Evolutionary conservation across 2,888 invertebrate genomes (phyloP), one percentile per base, ranked within the genome.

Genomic region (Podabrus alpinus): DNA sequence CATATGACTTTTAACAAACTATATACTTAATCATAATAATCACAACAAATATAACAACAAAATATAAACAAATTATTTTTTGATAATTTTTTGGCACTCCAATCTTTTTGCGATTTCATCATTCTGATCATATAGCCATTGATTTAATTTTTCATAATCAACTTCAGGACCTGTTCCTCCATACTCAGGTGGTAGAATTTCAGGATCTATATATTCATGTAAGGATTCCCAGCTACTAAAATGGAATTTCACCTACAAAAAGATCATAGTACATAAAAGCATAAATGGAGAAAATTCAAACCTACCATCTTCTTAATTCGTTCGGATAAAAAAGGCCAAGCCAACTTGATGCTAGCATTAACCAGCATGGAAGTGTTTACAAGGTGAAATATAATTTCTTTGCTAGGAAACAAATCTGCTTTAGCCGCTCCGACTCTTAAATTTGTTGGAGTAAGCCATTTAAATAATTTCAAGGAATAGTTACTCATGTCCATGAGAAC

Each of bases 101-200:
- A 85, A 82, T 69, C 80, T 84, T 25, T 84, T 77, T 10, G 71
- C 76, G 70, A 86, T 81, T 71, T 81, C 76, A 13, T 78, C 77
- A 67, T 81, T 80, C 73, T 82, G 79, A 7, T 81, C 80, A 19
- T 82, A 79, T 16, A 86, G 72, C 25, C 80, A 68, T 25, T 79
- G 74, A 29, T 82, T 82, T 64, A 81, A 75, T 66, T 81, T 75
- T 2, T 80, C 71, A 45, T 81, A 82, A 66, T 80, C 74, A 19
- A 81, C 69, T 69, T 83, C 81, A 61, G 84, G 78, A 15, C 79
- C 75, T 1, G 84, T 85, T 0, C 94, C 94, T 0, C 93, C 93
- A 81, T 93, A 94, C 78, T 86, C 88, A 79, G 86, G 86, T 10
- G 91, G 90, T 76, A 91, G 83, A 77, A 86, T 85, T 59, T 87